Base-by-base conservation (phyloP, 2,888 invertebrate species). In the Dione juno region DNA sequence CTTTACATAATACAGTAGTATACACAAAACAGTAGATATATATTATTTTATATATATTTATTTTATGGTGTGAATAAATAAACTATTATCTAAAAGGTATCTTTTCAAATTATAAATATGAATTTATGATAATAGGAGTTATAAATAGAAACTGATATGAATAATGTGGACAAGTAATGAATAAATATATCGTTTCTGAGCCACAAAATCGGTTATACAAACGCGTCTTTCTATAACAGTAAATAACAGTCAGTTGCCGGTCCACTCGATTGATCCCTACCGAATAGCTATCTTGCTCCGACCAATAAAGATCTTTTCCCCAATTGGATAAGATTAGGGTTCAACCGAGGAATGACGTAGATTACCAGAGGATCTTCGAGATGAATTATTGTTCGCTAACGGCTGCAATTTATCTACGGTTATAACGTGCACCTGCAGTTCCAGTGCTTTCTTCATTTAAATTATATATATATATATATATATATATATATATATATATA, bases 301-400 rank as follows among this genome's bases (percentile, higher is more conserved):
- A 61, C 67, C 73, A 73, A 73, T 73, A 73, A 73, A 88, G 87
- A 88, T 87, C 81, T 85, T 88, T 88, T 87, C 83, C 82, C 85
- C 88, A 86, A 88, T 89, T 84, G 86, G 83, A 80, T 81, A 78
- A 83, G 86, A 85, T 86, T 82, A 80, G 79, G 80, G 78, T 79
- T 79, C 81, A 80, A 75, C 75, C 77, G 79, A 77, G 81, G 82
- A 81, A 82, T 78, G 81, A 80, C 81, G 79, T 79, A 80, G 82
- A 84, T 86, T 84, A 83, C 82, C 78, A 57, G 45, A 67, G 67
- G 70, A 65, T 70, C 70, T 70, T 21, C 59, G 37, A 52, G 59
- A 71, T 73, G 54, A 70, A 54, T 73, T 68, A 66, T 73, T 35
- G 61, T 64, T 66, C 53, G 65, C 43, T 61, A 67, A 65, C 64